These are phyloP conservation scores for Pilophorus perplexus DNA, from an alignment of 2,888 invertebrate genomes.

Conservation along the genomic window DNA sequence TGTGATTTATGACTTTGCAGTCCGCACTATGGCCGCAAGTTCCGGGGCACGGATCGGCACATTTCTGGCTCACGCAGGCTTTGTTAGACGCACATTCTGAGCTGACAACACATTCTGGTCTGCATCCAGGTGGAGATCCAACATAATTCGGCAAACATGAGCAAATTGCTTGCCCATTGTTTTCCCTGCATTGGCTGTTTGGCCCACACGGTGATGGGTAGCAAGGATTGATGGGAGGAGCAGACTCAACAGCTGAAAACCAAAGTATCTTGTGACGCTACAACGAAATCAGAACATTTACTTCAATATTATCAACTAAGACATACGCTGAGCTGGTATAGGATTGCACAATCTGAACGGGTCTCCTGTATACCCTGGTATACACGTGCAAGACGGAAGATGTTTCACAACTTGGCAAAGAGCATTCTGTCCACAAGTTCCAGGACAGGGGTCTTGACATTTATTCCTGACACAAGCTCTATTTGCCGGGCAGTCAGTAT, in stretches of 20 bases:
- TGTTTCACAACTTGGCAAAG: slow-evolving; percentile 58
- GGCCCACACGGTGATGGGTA: slow-evolving; percentile 62
- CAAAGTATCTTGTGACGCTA: too few species aligned
- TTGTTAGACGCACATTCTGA: slow-evolving; percentile 73
- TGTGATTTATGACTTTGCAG: slow-evolving; percentile 74
- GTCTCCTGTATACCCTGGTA: slow-evolving; percentile 54
- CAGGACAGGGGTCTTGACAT: slow-evolving; percentile 57
- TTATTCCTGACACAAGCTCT: slow-evolving; percentile 55
- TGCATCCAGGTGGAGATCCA: slow-evolving; percentile 68
- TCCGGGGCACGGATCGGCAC: slow-evolving; percentile 77
- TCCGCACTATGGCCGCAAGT: slow-evolving; percentile 77
- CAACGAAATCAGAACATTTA: too few species aligned
- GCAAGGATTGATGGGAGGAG: slow-evolving; percentile 57
- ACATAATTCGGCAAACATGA: slow-evolving; percentile 67
- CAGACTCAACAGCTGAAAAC: slow-evolving; percentile 44
- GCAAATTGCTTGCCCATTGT: slow-evolving; percentile 64
- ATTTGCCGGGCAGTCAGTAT: slow-evolving; percentile 54
- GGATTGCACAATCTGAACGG: slow-evolving; percentile 54
- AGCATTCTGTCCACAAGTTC: slow-evolving; percentile 57
- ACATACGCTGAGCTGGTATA: slow-evolving; percentile 48
- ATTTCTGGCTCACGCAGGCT: slow-evolving; percentile 77
- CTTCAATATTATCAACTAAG: too few species aligned
- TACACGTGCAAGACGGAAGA: slow-evolving; percentile 57
- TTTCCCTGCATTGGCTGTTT: slow-evolving; percentile 61
- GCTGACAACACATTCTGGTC: slow-evolving; percentile 79